Evolutionary conservation across 2,113 vertebrate genomes (phyloP).

Genomic region (Grammomys surdaster): DNA sequence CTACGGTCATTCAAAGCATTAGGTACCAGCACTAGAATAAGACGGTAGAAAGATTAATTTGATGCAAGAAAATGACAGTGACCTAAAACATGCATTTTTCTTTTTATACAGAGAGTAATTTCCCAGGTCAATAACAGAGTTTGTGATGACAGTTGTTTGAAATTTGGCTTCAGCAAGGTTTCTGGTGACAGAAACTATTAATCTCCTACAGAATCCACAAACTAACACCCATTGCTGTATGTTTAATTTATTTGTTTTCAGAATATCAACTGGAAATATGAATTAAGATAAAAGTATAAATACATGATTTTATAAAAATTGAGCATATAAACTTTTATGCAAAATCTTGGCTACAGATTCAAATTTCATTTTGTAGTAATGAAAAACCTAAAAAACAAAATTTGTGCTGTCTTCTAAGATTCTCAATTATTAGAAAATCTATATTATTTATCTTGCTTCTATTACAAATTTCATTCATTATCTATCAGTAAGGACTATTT

Average conservation of each 20-base stretch:
- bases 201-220: constrained; percentile 65
- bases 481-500: neutral
- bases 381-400: constrained; percentile 12
- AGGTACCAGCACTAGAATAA: constrained; percentile 58
- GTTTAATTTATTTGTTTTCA: constrained; percentile 52
- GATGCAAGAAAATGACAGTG: constrained; percentile 69
- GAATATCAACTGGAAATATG: constrained; percentile 46
- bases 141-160: constrained; percentile 50
- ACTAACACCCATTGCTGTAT: constrained; percentile 23
- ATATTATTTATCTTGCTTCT: neutral
- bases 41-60: constrained; percentile 72
- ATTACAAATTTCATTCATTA: neutral
- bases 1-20: constrained; percentile 24
- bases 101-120: constrained; percentile 74
- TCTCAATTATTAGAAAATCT: neutral
- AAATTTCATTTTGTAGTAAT: constrained; percentile 21
- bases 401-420: neutral
- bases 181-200: constrained; percentile 67
- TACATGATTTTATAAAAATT: constrained; percentile 49
- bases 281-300: neutral
- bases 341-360: constrained; percentile 50
- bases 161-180: constrained; percentile 72
- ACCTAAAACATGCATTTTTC: constrained; percentile 61
- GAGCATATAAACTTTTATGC: neutral
- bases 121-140: constrained; percentile 62